These are phyloP conservation scores for Styela plicata DNA, from an alignment of 23 tunicate genomes.

Conservation along the genomic window DNA sequence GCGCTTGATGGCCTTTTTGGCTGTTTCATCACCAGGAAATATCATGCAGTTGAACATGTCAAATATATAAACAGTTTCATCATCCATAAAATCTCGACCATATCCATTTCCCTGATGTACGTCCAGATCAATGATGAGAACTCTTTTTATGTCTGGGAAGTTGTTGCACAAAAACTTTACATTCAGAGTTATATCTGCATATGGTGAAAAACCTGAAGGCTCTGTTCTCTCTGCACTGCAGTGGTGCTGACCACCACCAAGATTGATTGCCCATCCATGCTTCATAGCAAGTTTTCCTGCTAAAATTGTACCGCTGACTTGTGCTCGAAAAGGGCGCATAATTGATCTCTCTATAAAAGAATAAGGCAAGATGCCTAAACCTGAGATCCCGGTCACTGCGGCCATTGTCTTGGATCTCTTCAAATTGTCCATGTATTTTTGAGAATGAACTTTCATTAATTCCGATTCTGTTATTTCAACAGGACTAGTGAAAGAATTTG, in stretches of 20 bases:
- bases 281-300: conserved; percentile 74
- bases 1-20: conserved; percentile 36
- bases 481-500: conserved; percentile 17
- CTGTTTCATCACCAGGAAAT: conserved; percentile 18
- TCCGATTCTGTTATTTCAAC: conserved; percentile 50
- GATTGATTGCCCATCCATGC: conserved; percentile 79
- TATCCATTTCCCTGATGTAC: conserved; percentile 22
- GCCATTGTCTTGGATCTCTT: conserved; percentile 57
- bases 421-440: conserved; percentile 52
- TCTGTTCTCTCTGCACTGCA: conserved; percentile 39
- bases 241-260: conserved; percentile 93
- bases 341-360: conserved; percentile 60
- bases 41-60: conserved; percentile 4
- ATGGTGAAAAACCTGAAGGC: conserved; percentile 77
- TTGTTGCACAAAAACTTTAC: not conserved
- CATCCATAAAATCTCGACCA: conserved; percentile 12
- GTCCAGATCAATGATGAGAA: conserved; percentile 3
- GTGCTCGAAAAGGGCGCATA: conserved; percentile 65
- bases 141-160: not conserved
- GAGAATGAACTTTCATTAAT: conserved; percentile 44
- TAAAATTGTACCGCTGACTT: conserved; percentile 72
- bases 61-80: conserved; percentile 10
- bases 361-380: conserved; percentile 61
- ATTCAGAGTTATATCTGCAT: conserved; percentile 45
- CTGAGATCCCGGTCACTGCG: conserved; percentile 58